Conservation (phyloP, 2,113 vertebrate species). For the Marmota flaviventris region DNA sequence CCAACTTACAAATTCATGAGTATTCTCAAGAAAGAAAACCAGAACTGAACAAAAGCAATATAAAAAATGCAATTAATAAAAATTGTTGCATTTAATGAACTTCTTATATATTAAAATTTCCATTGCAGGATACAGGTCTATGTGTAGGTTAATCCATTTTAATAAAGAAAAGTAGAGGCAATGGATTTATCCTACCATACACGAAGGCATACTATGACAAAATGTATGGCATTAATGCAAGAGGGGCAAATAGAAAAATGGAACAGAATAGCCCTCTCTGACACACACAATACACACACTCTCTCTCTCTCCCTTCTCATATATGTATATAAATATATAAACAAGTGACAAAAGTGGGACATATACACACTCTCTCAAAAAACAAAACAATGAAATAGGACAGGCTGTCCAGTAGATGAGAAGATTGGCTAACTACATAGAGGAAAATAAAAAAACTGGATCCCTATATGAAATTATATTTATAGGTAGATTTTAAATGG, state of each 20-base stretch:
- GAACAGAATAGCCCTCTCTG: neutral
- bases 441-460: constrained; percentile 7
- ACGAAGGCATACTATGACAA: neutral
- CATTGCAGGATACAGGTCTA: constrained; percentile 38
- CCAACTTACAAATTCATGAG: neutral
- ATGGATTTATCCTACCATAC: neutral
- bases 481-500: neutral
- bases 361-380: neutral
- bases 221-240: neutral
- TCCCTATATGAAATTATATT: neutral
- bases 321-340: no score
- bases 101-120: constrained; percentile 53
- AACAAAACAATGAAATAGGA: neutral
- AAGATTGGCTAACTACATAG: neutral
- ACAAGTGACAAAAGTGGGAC: neutral
- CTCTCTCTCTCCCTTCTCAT: no score
- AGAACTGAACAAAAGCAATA: constrained; percentile 14
- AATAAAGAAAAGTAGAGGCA: constrained; percentile 40
- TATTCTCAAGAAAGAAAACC: constrained; percentile 39
- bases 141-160: neutral
- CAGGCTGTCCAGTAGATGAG: neutral
- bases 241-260: constrained; percentile 2
- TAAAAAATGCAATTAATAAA: neutral
- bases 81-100: constrained; percentile 59
- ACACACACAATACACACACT: neutral